These are phyloP conservation scores for Apis cerana DNA, from an alignment of 1,140 invertebrate genomes.

Conservation along the genomic window DNA sequence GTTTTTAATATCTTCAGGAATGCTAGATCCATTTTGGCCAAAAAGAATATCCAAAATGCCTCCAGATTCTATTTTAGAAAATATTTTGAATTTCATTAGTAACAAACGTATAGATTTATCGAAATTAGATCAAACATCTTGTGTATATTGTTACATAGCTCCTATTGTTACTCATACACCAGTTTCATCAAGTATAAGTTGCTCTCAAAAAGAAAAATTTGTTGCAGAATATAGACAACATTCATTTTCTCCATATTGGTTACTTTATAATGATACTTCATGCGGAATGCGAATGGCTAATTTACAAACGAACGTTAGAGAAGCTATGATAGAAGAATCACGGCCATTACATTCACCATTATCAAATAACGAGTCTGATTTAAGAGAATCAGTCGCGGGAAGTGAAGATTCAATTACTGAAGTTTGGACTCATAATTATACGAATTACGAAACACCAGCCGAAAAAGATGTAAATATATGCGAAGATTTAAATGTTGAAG, in stretches of 20 bases:
- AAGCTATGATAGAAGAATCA: not conserved
- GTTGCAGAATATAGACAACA: constrained; percentile 65
- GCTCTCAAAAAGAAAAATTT: constrained; percentile 57
- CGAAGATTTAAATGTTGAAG: constrained; percentile 47
- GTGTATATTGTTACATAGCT: constrained; percentile 70
- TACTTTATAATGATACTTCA: constrained; percentile 67
- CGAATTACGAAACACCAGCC: constrained; percentile 15
- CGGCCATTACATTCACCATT: not conserved
- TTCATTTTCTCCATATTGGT: constrained; percentile 63
- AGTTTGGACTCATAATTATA: constrained; percentile 54
- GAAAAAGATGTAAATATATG: constrained; percentile 27
- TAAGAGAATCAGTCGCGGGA: constrained; percentile 25
- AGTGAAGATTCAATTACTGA: constrained; percentile 57
- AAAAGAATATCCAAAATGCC: constrained; percentile 54
- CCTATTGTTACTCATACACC: constrained; percentile 66
- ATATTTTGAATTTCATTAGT: constrained; percentile 66
- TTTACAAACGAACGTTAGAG: constrained; percentile 13
- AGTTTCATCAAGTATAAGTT: constrained; percentile 28
- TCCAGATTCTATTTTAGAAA: constrained; percentile 60
- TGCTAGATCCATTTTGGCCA: constrained; percentile 65
- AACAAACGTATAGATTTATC: constrained; percentile 63
- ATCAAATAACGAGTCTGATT: constrained; percentile 22
- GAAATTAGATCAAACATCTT: constrained; percentile 71
- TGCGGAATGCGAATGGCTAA: constrained; percentile 64
- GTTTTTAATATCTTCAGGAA: constrained; percentile 57